Base-by-base conservation (phyloP, 1,140 invertebrate genomes). In the Drosophila mayri region DNA sequence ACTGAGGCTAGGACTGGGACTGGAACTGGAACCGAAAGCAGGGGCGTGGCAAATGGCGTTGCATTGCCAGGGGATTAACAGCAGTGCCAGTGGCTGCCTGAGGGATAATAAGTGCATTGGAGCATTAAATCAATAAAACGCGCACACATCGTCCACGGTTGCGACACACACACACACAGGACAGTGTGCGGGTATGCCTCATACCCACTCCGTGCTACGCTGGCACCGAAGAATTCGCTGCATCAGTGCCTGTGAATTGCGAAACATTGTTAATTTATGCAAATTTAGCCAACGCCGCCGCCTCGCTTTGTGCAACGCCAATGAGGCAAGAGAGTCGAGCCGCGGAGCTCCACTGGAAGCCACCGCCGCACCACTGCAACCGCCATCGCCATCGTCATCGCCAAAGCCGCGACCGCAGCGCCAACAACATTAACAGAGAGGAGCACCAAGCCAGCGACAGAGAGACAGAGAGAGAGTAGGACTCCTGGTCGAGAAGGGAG, bases 241-340 rank as follows among this genome's bases (percentile, higher is more conserved):
- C 84, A 87, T 88, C 84, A 88, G 84, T 87, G 84, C 54, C 84
- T 87, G 84, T 72, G 52, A 88, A 88, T 87, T 87, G 84, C 84
- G 84, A 84, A 87, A 87, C 84, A 87, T 87, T 88, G 84, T 87
- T 87, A 87, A 87, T 87, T 87, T 87, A 87, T 87, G 84, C 84
- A 87, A 87, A 87, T 87, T 87, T 88, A 88, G 84, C 84, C 84
- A 73, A 66, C 84, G 76, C 84, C 18, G 47, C 47, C 28, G 49
- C 50, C 50, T 78, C 80, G 79, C 84, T 87, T 88, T 87, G 80
- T 88, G 84, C 80, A 87, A 83, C 73, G 77, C 76, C 84, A 87
- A 87, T 87, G 84, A 86, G 82, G 82, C 82, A 86, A 74, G 68
- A 50, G 78, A 67, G 63, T 72, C 44, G 61, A 71, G 68, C 44